phyloP scores from a whole-genome alignment of 2,888 invertebrate species.

The Xanthia icteritia region DNA sequence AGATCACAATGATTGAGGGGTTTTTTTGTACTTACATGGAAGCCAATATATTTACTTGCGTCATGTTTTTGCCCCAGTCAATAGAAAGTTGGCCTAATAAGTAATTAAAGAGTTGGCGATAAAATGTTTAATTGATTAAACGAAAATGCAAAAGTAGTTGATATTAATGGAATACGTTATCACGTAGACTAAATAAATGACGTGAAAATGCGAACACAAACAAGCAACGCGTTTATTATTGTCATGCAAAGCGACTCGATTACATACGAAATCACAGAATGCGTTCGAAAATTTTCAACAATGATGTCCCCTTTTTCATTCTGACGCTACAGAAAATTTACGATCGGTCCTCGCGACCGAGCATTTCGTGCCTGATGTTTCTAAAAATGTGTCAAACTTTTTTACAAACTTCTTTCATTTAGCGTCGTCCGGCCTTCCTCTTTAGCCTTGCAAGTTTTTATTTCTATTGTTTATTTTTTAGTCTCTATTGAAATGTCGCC shows the following conservation, averaged over 20 bases:
- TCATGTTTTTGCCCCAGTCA: background rate
- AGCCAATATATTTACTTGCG: conserved; percentile 31
- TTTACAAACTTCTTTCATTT: conserved; percentile 90
- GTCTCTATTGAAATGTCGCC: conserved; percentile 87
- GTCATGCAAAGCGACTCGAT: conserved; percentile 80
- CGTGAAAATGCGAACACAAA: conserved; percentile 58
- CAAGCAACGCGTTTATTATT: conserved; percentile 69
- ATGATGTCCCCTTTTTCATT: conserved; percentile 89
- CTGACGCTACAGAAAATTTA: conserved; percentile 89
- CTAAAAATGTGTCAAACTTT: conserved; percentile 91
- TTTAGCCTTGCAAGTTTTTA: conserved; percentile 86
- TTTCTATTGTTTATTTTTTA: conserved; percentile 89
- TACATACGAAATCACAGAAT: conserved; percentile 80
- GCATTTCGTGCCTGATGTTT: conserved; percentile 89
- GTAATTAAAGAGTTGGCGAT: conserved; percentile 21
- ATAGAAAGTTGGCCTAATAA: conserved; percentile 24
- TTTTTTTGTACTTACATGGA: conserved; percentile 16
- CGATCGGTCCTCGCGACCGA: conserved; percentile 85
- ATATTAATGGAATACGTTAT: conserved; percentile 48
- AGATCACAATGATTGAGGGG: conserved; percentile 48
- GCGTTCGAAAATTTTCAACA: conserved; percentile 88
- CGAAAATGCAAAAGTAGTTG: conserved; percentile 28
- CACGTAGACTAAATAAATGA: conserved; percentile 61
- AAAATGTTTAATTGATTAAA: conserved; percentile 44
- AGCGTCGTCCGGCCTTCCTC: conserved; percentile 87